These are phyloP conservation scores for Conus betulinus DNA, from an alignment of 1,140 invertebrate species.

Conservation along the genomic window DNA sequence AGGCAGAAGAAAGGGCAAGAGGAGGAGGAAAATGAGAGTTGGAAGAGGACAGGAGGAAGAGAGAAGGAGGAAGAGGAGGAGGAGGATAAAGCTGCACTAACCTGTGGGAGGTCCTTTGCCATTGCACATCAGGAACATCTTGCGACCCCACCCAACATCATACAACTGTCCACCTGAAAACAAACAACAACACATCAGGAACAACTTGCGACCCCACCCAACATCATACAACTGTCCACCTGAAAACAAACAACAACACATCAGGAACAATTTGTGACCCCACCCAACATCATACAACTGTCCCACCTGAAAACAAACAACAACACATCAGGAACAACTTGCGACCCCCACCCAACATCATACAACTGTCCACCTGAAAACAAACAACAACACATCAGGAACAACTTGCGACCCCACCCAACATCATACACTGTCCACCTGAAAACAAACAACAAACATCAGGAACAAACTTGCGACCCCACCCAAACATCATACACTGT, in stretches of 20 bases:
- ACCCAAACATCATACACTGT: no score
- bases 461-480: background rate
- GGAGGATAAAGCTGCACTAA: slow-evolving; percentile 31
- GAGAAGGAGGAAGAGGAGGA: background rate
- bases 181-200: no score
- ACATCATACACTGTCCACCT: no score
- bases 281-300: background rate
- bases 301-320: slow-evolving; percentile 44
- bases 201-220: background rate
- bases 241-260: no score
- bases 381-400: no score
- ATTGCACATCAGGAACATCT: slow-evolving; percentile 66
- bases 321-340: slow-evolving; percentile 68
- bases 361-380: slow-evolving; percentile 62
- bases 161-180: background rate
- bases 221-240: no score
- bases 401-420: no score
- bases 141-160: slow-evolving; percentile 57
- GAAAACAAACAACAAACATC: no score
- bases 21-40: no score
- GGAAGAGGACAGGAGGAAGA: no score
- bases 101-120: slow-evolving; percentile 71
- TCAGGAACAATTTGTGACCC: no score
- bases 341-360: slow-evolving; percentile 70
- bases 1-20: no score